These are phyloP conservation scores for Atethmia centrago DNA, from an alignment of 2,888 invertebrate genomes.

Conservation along the genomic window DNA sequence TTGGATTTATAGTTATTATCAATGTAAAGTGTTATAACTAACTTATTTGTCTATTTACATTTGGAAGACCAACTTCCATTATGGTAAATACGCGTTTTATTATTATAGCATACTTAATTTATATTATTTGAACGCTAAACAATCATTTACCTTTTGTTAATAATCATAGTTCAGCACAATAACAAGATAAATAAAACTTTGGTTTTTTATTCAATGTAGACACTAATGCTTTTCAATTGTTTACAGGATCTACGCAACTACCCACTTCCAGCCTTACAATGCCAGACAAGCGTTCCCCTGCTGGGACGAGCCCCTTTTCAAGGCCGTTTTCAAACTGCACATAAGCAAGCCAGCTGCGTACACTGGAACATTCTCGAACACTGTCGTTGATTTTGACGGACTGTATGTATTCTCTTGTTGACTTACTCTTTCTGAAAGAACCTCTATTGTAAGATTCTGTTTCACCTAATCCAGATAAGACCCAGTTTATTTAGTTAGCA, in stretches of 20 bases:
- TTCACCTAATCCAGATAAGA: background rate
- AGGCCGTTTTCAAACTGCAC: conserved; percentile 93
- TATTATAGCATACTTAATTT: background rate
- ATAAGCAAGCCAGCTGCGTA: conserved; percentile 90
- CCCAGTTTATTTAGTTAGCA: background rate
- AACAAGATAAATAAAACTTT: background rate
- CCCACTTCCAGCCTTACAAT: conserved; percentile 95
- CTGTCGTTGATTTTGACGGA: conserved; percentile 80
- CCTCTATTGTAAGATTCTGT: background rate
- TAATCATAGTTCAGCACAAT: background rate
- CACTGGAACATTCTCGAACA: conserved; percentile 91
- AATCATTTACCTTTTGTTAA: background rate
- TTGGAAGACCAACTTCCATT: background rate
- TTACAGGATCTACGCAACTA: conserved; percentile 89
- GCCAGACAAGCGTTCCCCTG: conserved; percentile 96
- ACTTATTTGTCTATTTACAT: background rate
- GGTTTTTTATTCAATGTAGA: too few relatives aligned
- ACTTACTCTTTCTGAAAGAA: background rate
- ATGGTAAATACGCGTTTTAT: background rate
- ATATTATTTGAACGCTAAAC: too few relatives aligned
- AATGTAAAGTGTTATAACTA: background rate
- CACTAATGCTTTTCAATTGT: background rate
- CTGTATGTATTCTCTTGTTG: conserved; percentile 70
- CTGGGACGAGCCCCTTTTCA: conserved; percentile 96
- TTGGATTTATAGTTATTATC: background rate